phyloP scores from a whole-genome alignment of 2,113 vertebrate genomes.

The Agapornis roseicollis region DNA sequence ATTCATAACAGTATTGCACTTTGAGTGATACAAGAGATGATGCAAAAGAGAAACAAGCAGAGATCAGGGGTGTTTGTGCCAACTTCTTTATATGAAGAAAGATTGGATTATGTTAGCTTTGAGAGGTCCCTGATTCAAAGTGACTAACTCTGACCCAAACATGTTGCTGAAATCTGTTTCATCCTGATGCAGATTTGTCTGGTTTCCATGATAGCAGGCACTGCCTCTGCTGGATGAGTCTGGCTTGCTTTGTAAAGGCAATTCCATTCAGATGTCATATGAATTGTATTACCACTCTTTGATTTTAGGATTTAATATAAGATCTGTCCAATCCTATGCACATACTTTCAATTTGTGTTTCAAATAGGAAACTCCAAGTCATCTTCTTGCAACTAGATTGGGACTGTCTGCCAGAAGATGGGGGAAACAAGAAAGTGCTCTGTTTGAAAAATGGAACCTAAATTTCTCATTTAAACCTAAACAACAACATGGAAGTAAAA shows the following conservation, averaged over 20 bases:
- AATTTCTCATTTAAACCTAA: not conserved
- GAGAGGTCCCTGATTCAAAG: not conserved
- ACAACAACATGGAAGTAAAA: not conserved
- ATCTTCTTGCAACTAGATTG: not conserved
- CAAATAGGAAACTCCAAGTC: not conserved
- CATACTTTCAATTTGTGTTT: not conserved
- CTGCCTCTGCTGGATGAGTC: not conserved
- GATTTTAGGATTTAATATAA: not conserved
- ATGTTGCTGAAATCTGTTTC: not conserved
- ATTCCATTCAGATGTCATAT: not conserved
- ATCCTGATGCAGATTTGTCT: not conserved
- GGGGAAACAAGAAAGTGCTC: not conserved
- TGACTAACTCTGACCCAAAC: not conserved
- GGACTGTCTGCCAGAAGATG: not conserved
- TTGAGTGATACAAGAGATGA: not conserved
- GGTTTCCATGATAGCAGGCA: not conserved
- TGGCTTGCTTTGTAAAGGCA: not conserved
- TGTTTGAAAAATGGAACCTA: not conserved
- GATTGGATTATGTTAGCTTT: not conserved
- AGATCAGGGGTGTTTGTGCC: not conserved
- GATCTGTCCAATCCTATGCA: not conserved
- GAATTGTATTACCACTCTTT: not conserved
- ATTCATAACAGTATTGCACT: not conserved
- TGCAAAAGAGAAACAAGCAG: not conserved
- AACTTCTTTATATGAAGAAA: not conserved